These are phyloP conservation scores for Zaprionus camerounensis DNA, from an alignment of 1,140 invertebrate genomes.

Conservation along the genomic window DNA sequence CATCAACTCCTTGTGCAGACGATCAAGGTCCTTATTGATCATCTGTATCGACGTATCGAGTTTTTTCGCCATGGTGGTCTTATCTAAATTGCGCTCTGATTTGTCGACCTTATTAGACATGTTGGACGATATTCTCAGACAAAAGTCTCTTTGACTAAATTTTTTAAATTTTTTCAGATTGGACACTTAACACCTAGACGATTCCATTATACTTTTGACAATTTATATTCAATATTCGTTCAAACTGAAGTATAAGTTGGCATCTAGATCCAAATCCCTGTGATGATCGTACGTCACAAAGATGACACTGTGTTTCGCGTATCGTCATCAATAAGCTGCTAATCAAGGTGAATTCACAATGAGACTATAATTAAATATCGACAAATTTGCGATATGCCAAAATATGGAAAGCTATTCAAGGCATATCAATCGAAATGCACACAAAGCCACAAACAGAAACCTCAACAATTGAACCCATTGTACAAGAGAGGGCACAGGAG, in stretches of 20 bases:
- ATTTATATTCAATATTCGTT: background rate
- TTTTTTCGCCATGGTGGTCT: slow-evolving; percentile 64
- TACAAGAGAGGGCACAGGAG: slow-evolving; percentile 24
- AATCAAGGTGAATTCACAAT: slow-evolving; percentile 39
- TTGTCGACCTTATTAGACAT: too few relatives aligned
- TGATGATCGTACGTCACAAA: background rate
- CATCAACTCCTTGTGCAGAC: slow-evolving; percentile 60
- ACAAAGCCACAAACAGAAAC: slow-evolving; percentile 51
- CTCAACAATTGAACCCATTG: slow-evolving; percentile 65
- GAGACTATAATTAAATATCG: slow-evolving; percentile 52
- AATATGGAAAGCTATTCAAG: slow-evolving; percentile 54
- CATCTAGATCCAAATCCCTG: background rate
- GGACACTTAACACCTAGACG: background rate
- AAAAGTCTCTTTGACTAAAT: too few relatives aligned
- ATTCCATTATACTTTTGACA: background rate
- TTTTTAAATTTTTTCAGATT: background rate
- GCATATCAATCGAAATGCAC: slow-evolving; percentile 63
- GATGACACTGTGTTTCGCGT: background rate
- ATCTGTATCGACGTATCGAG: slow-evolving; percentile 62
- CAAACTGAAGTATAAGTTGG: too few relatives aligned
- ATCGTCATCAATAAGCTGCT: slow-evolving; percentile 14
- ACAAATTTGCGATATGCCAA: slow-evolving; percentile 65
- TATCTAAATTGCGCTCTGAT: slow-evolving; percentile 57
- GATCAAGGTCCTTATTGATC: slow-evolving; percentile 71
- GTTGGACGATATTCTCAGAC: too few relatives aligned